Base-by-base conservation (phyloP, 1,140 invertebrate species). In the Sminthurinus signatus region DNA sequence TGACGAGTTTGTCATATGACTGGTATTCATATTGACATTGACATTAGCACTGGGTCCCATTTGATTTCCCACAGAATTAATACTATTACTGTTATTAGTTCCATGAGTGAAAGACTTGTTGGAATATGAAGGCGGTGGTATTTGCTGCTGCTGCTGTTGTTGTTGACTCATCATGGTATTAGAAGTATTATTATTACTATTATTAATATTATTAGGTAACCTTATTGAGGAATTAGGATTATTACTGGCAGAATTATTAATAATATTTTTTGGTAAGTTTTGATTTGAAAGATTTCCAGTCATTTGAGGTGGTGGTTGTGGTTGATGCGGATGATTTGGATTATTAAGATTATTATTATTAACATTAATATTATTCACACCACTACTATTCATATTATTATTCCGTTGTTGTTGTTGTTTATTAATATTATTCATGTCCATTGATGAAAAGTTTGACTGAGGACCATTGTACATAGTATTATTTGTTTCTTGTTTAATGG, bases 31-130 rank as follows among this genome's bases (percentile, higher is more conserved):
- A 54, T 31, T 31, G 51, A 23, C 51, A 48, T 23, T 48, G 51
- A 23, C 4, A 27, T 48, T 48, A 8, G 5, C 44, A 19, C 51
- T 19, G 10, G 23, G 15, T 4, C 51, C 51, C 28, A 54, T 10
- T 25, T 54, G 51, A 54, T 23, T 27, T 25, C 51, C 51, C 28
- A 19, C 51, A 54, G 51, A 10, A 21, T 54, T 54, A 3, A 44
- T n/a, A n/a, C n/a, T n/a, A n/a, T n/a, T n/a, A n/a, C n/a, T n/a
- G n/a, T n/a, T n/a, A n/a, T n/a, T n/a, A n/a, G n/a, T n/a, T n/a
- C n/a, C 43, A 56, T 48, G 46, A 23, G 17, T 59, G 57, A 64
- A 64, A 58, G 62, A 64, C 62, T 64, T 64, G 39, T 64, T 64
- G 8, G 54, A 19, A 57, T 32, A 57, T 14, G 36, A 57, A 36